phyloP scores from a whole-genome alignment of 2,888 invertebrate species.

The Cinara cedri region DNA sequence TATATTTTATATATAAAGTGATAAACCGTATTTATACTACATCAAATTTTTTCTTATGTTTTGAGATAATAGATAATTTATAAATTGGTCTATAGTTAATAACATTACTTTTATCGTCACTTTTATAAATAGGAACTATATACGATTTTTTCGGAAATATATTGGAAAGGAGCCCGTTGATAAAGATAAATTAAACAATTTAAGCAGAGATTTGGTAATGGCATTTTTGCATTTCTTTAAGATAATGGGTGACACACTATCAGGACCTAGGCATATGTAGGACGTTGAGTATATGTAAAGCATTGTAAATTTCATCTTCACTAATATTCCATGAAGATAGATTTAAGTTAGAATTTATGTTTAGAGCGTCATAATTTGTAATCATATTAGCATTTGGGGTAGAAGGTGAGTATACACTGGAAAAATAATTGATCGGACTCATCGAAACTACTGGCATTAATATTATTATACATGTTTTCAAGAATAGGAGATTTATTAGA shows the following conservation, averaged over 20 bases:
- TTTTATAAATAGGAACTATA: no score
- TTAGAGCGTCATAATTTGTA: not conserved
- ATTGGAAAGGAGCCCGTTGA: not conserved
- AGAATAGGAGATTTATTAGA: not conserved
- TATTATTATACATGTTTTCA: not conserved
- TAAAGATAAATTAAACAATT: not conserved
- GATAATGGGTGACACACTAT: not conserved
- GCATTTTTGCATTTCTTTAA: not conserved
- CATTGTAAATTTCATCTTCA: not conserved
- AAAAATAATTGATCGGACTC: not conserved
- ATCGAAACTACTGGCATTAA: not conserved
- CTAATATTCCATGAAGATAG: not conserved
- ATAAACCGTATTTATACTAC: no score
- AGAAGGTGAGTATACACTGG: not conserved
- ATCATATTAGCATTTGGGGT: not conserved
- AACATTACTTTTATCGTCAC: no score
- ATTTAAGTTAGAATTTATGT: not conserved
- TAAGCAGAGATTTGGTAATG: slow-evolving; percentile 3
- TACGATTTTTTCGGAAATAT: no score
- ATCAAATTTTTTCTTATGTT: no score
- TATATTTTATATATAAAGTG: no score
- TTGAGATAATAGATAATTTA: no score
- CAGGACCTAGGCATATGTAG: no score
- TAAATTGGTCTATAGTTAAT: no score
- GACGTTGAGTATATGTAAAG: not conserved